Conservation (phyloP, 1,140 invertebrate genomes). For the Hycleus phaleratus region DNA sequence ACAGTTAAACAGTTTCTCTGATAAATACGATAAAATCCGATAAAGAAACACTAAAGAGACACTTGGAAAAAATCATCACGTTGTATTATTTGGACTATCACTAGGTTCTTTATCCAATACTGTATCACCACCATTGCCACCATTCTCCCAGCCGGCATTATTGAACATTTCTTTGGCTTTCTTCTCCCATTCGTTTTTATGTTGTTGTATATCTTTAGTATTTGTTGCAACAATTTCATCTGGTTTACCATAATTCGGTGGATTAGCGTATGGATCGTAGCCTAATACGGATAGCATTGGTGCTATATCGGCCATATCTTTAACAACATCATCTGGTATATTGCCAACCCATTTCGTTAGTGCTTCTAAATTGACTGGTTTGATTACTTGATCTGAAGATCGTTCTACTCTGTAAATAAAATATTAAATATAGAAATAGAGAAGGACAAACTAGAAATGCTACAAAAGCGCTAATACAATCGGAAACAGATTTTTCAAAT, state of each 20-base stretch:
- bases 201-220: slow-evolving; percentile 52
- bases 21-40: too few relatives aligned
- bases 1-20: too few relatives aligned
- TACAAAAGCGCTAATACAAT: too few relatives aligned
- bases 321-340: slow-evolving; percentile 83
- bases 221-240: slow-evolving; percentile 79
- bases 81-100: slow-evolving; percentile 31
- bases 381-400: slow-evolving; percentile 97
- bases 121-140: slow-evolving; percentile 23
- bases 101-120: slow-evolving; percentile 33
- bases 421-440: slow-evolving; percentile 3
- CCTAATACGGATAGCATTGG: slow-evolving; percentile 88
- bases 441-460: too few relatives aligned
- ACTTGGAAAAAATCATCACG: slow-evolving; percentile 12
- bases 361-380: slow-evolving; percentile 94
- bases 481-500: too few relatives aligned
- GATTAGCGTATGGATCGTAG: slow-evolving; percentile 91
- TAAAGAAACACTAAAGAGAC: too few relatives aligned
- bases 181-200: slow-evolving; percentile 48
- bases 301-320: slow-evolving; percentile 84
- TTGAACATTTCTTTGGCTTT: slow-evolving; percentile 47
- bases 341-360: slow-evolving; percentile 93
- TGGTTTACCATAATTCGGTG: slow-evolving; percentile 84
- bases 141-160: slow-evolving; percentile 23
- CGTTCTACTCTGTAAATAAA: slow-evolving; percentile 77